Base-by-base conservation (phyloP, 2,797 vertebrate genomes). In the Bryconaethiops microstoma region DNA sequence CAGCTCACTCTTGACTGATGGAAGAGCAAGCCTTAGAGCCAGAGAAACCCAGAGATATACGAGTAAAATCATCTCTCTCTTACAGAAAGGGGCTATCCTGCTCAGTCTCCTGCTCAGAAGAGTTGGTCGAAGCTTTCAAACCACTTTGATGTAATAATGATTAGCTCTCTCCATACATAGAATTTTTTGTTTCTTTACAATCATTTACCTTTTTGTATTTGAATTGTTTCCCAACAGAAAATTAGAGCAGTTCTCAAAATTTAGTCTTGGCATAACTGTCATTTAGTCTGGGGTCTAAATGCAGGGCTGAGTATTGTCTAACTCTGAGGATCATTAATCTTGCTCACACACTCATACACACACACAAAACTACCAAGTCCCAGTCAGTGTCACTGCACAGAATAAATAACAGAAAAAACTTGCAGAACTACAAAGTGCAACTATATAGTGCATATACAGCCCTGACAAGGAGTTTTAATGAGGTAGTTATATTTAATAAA, bases 41-140 rank as follows among this genome's bases (percentile, higher is more conserved):
- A 83, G 84, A 89, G 84, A 88, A 91, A 86, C 86, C 88, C 81
- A 85, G 85, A 90, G 88, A 91, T 91, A 88, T 88, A 89, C 64
- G 89, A 89, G 87, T 87, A 87, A 81, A 89, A 84, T 89, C 87
- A 84, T 83, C 78, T 87, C 79, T 67, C 40, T 42, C 39, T 77
- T 68, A 54, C 80, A 82, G 48, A 81, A 50, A 78, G 80, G 57
- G 60, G 65, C 74, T 79, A 82, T 86, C 79, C 78, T 82, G 75
- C 57, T 16, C 17, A 42, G 74, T 39, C 75, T 81, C n/a, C n/a
- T n/a, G n/a, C n/a, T n/a, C n/a, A n/a, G 57, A 54, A 2, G 68
- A 9, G 52, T 63, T 7, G 54, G 59, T 19, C 69, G 25, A 16
- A 13, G 55, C 74, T 50, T 39, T 72, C 12, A 29, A 13, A 71